Percentiles rank a stretch among this genome's conserved stretches.
Evolutionary conservation across 2,797 vertebrate genomes (phyloP).

Genomic region (Clarias pachynema): DNA sequence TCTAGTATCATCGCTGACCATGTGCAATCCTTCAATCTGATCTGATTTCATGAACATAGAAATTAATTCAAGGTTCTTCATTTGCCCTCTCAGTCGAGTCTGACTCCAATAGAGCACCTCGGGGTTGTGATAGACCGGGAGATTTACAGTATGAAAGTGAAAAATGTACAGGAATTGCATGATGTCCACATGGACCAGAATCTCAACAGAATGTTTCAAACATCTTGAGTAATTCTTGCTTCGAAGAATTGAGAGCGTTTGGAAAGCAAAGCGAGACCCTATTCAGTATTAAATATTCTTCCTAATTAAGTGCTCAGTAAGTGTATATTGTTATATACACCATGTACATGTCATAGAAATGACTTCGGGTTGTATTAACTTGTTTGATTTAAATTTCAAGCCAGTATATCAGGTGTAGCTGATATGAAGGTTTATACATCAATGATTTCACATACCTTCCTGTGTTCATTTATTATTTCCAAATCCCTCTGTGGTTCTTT

Average conservation of each 20-base stretch:
- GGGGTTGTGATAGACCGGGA: not conserved
- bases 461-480: conserved; percentile 32
- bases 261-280: not conserved
- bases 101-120: not conserved
- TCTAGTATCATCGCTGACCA: too few species aligned
- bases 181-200: not conserved
- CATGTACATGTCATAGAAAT: not conserved
- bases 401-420: not conserved
- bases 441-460: conserved; percentile 27
- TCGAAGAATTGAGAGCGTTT: not conserved
- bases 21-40: too few species aligned
- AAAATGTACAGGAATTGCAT: not conserved
- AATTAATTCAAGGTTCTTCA: not conserved
- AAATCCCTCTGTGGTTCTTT: conserved; percentile 30
- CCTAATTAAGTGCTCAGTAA: not conserved
- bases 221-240: not conserved
- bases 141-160: not conserved
- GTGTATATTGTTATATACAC: not conserved
- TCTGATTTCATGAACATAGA: not conserved
- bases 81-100: not conserved
- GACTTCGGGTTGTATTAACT: not conserved
- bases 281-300: not conserved
- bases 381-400: not conserved
- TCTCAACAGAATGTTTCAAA: not conserved
- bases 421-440: not conserved